Evolutionary conservation across 2,797 vertebrate species (phyloP), one percentile per base, ranked within the genome.

Genomic region (Loriculus beryllinus): DNA sequence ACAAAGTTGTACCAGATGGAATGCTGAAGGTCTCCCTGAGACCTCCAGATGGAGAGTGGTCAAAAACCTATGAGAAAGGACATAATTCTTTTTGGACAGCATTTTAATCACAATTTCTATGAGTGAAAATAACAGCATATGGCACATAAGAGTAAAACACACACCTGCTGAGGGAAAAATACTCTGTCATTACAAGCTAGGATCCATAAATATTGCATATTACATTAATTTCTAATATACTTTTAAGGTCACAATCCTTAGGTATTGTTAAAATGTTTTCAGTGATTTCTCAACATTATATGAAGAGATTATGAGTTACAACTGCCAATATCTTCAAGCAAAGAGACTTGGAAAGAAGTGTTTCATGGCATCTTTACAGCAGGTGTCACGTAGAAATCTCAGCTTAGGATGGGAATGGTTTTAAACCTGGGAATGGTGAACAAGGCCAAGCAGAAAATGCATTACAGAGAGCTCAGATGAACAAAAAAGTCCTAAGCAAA

Each of bases 51-150:
- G 57, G 40, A 85, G 7, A 86, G 17, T 75, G 82, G 72, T 91
- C 85, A 88, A 93, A 95, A 93, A 83, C n/a, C 21, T 62, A 33
- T 29, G 45, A 1, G 2, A 82, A 93, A 78, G 57, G 23, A 45
- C 31, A 69, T 83, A 13, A 43, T 62, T 93, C 40, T 81, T 91
- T 91, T 82, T 78, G 33, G 92, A 87, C 51, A 82, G 15, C 7
- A 60, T 31, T 92, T 92, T 77, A 87, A 89, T 92, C 76, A 86
- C 14, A 68, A 82, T 82, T 89, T 92, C 40, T 82, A 6, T 57
- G 26, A 45, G 23, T 86, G 25, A 86, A 95, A 92, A 62, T 40
- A 86, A 45, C 20, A 85, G 10, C 47, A 62, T 57, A 60, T 78
- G 52, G n/a, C 59, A 60, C 39, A 69, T 71, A n/a, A 82, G 26